These are phyloP conservation scores for Pipistrellus pygmaeus DNA, from an alignment of 2,797 vertebrate genomes.

Conservation along the genomic window DNA sequence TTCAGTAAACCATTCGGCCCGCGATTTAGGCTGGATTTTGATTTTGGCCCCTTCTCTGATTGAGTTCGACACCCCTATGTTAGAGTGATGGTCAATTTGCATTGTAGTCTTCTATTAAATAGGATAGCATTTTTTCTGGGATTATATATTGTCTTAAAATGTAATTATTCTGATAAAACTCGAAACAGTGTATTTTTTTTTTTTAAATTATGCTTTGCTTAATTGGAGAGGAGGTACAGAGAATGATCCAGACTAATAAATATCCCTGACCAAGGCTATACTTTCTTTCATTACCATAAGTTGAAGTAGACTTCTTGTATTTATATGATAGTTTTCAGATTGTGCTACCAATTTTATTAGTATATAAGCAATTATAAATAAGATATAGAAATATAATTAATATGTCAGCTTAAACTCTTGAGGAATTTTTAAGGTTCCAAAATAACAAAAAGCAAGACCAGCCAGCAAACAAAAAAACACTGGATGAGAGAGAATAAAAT, in stretches of 20 bases:
- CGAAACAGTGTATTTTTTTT: neutral
- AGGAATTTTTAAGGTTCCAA: neutral
- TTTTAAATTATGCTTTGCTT: neutral
- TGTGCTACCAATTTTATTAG: neutral
- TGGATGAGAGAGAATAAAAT: neutral
- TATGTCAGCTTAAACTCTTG: neutral
- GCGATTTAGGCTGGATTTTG: no score
- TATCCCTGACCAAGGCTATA: neutral
- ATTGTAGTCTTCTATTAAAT: no score
- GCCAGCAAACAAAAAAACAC: neutral
- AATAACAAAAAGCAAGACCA: neutral
- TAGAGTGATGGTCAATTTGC: no score
- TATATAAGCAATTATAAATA: constrained; percentile 48
- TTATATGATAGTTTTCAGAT: constrained; percentile 31
- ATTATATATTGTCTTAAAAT: constrained; percentile 27
- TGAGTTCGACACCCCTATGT: no score
- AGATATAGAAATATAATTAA: neutral
- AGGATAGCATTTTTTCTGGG: neutral
- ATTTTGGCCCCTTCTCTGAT: no score
- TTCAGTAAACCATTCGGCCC: no score
- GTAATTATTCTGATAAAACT: constrained; percentile 1
- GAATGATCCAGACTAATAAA: neutral
- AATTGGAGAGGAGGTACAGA: neutral
- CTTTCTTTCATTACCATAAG: neutral
- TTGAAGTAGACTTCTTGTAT: neutral